These are phyloP conservation scores for Sicus ferrugineus DNA, from an alignment of 2,888 invertebrate species.

Conservation along the genomic window DNA sequence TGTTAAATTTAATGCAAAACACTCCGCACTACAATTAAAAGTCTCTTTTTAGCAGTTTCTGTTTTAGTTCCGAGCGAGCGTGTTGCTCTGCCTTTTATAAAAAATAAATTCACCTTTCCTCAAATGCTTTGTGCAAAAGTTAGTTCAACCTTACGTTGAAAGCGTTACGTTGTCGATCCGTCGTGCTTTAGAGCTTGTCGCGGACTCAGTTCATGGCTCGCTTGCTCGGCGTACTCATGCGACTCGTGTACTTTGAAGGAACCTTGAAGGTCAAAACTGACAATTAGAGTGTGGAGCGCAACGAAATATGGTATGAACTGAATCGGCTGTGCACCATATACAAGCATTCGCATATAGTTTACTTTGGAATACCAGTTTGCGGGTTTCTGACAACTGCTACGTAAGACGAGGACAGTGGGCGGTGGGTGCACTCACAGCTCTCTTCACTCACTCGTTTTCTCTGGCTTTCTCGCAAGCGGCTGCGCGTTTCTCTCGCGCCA, in stretches of 20 bases:
- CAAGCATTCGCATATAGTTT: slow-evolving; percentile 27
- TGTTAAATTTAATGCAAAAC: too few species aligned
- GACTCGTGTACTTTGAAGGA: slow-evolving; percentile 59
- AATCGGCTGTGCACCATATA: slow-evolving; percentile 29
- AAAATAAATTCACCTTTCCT: slow-evolving; percentile 23
- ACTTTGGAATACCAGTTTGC: slow-evolving; percentile 25
- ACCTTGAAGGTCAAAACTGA: slow-evolving; percentile 65
- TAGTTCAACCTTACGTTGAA: neutral
- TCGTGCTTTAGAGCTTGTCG: slow-evolving; percentile 56
- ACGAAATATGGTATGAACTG: slow-evolving; percentile 18
- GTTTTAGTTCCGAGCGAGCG: neutral
- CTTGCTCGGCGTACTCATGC: slow-evolving; percentile 40
- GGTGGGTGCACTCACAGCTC: slow-evolving; percentile 14
- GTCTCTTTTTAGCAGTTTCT: slow-evolving; percentile 10
- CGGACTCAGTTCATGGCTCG: slow-evolving; percentile 54
- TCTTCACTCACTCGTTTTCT: neutral
- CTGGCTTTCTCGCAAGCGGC: neutral
- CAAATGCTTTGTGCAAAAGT: slow-evolving; percentile 11
- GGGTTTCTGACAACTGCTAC: slow-evolving; percentile 9
- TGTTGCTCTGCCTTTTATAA: slow-evolving; percentile 12
- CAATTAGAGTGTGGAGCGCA: slow-evolving; percentile 49
- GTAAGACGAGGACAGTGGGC: slow-evolving; percentile 23
- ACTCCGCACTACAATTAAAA: neutral
- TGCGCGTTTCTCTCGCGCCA: neutral
- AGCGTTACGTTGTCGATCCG: slow-evolving; percentile 42